Base-by-base conservation (phyloP, 2,888 invertebrate species). In the Piscicola geometra region DNA sequence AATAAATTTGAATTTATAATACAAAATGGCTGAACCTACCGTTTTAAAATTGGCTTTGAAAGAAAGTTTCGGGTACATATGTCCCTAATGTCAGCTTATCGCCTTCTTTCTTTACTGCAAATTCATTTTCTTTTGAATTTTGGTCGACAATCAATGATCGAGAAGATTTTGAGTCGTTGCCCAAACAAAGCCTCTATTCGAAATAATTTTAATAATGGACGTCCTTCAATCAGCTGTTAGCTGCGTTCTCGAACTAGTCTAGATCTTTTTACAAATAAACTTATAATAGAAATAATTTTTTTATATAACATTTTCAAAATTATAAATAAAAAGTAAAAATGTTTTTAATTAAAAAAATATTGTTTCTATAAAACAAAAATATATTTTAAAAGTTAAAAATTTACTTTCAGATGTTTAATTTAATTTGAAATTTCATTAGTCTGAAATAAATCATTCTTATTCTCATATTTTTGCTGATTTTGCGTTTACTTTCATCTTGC, bases 241-340 rank as follows among this genome's bases (percentile, higher is more conserved):
- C 60, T 56, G 60, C 25, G 60, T 56, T 56, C 25, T 41, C 41
- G 41, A 41, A 41, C 5, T 5, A 41, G 41, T n/a, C n/a, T n/a
- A n/a, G n/a, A n/a, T n/a, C n/a, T n/a, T n/a, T n/a, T n/a, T n/a
- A n/a, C n/a, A n/a, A n/a, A n/a, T n/a, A n/a, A n/a, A n/a, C n/a
- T n/a, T 68, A n/a, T 32, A 68, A 68, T 33, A 68, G 18, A 68
- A 68, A 68, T 32, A 68, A n/a, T 68, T 68, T n/a, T n/a, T n/a
- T n/a, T n/a, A n/a, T n/a, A n/a, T n/a, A n/a, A n/a, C n/a, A n/a
- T n/a, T n/a, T n/a, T n/a, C n/a, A n/a, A n/a, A n/a, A n/a, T n/a
- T n/a, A n/a, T n/a, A n/a, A n/a, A n/a, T n/a, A n/a, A n/a, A n/a
- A n/a, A n/a, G n/a, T n/a, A n/a, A n/a, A n/a, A n/a, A n/a, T n/a